Evolutionary conservation across 1,140 invertebrate species (phyloP).

Genomic region (Chironomus tepperi): DNA sequence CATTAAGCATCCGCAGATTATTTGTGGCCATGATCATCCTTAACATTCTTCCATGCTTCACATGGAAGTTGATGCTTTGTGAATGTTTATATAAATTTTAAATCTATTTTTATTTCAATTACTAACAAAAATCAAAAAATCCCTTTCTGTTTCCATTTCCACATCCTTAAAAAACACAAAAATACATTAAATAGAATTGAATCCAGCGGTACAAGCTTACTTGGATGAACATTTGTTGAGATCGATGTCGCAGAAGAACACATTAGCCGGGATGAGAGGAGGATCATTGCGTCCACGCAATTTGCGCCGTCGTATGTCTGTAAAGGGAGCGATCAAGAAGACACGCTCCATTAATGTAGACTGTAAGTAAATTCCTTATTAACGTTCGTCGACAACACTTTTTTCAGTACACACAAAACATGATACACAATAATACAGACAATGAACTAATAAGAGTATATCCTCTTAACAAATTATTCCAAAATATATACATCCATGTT

Average conservation of each 20-base stretch:
- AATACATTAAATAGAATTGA: slow-evolving; percentile 49
- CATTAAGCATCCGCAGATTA: too few species aligned
- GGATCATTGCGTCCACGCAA: slow-evolving; percentile 44
- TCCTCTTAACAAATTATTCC: not conserved
- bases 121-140: not conserved
- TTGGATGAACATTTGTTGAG: slow-evolving; percentile 78
- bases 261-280: slow-evolving; percentile 51
- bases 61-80: too few species aligned
- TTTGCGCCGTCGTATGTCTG: slow-evolving; percentile 64
- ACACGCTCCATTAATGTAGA: slow-evolving; percentile 77
- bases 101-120: not conserved
- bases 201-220: slow-evolving; percentile 76
- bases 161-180: not conserved
- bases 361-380: slow-evolving; percentile 47
- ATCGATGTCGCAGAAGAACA: slow-evolving; percentile 61
- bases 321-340: slow-evolving; percentile 77
- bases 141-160: not conserved
- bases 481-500: not conserved
- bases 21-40: not conserved
- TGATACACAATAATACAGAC: not conserved
- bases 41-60: not conserved
- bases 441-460: not conserved
- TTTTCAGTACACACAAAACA: not conserved
- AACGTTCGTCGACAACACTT: not conserved
- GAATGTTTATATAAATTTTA: too few species aligned